Evolutionary conservation across 1,140 invertebrate genomes (phyloP), one percentile per base, ranked within the genome.

Genomic region (Drosophila rufa): DNA sequence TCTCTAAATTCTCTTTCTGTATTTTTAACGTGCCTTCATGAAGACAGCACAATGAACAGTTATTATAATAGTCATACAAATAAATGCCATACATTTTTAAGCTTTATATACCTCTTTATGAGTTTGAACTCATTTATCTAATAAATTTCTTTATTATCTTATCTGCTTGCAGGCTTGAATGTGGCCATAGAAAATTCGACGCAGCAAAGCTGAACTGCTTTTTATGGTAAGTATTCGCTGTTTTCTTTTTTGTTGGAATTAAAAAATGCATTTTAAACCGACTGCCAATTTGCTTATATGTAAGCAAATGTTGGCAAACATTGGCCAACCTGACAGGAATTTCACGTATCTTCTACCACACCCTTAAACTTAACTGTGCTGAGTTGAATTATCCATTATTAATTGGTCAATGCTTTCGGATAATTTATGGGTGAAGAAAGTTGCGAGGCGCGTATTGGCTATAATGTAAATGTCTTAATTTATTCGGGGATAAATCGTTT

Each of bases 191-290:
- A 71, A 57, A 57, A 69, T 69, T 59, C 25, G 15, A 40, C 7
- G 3, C 53, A 53, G 22, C 40, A 33, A 51, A 42, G 59, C 27
- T 40, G 45, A 73, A 76, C 66, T 65, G 57, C 58, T 80, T 84
- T 84, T 75, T 61, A 71, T 76, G 81, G 81, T 83, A 77, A 58
- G 81, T 76, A 27, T 22, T 17, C n/a, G 15, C 4, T 5, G 27
- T 17, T 17, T 33, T 6, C n/a, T n/a, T 27, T 11, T 15, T 25
- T 25, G 19, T 4, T 14, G 11, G 8, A 15, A 25, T 12, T 33
- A 4, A 45, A 36, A 45, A 46, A 9, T 43, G 27, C 53, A 36
- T 17, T 60, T 65, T 19, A 59, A 33, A 14, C 8, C 30, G 42
- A 14, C 27, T 66, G 62, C 30, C 19, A 59, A 40, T 68, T 64